These are phyloP conservation scores for Drosophila triauraria DNA, from an alignment of 1,140 invertebrate species.

Conservation along the genomic window DNA sequence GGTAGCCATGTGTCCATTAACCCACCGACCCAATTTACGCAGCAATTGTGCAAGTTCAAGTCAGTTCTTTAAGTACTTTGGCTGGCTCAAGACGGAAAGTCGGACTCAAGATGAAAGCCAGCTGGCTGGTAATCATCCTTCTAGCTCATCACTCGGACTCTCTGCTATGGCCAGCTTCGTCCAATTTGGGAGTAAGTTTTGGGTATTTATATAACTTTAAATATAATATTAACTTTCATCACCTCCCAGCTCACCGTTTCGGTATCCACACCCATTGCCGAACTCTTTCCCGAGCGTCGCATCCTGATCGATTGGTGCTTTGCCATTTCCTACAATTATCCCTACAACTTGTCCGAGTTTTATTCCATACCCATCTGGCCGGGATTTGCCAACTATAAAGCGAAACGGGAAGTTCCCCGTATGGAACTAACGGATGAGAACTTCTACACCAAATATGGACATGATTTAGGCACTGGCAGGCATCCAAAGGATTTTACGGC, in stretches of 20 bases:
- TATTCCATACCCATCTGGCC: slow-evolving; percentile 83
- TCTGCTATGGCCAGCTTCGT: slow-evolving; percentile 53
- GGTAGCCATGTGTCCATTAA: slow-evolving; percentile 25
- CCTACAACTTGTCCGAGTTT: slow-evolving; percentile 57
- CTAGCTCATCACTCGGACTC: not conserved
- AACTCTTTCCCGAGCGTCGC: slow-evolving; percentile 71
- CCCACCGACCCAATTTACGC: slow-evolving; percentile 44
- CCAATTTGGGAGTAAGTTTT: slow-evolving; percentile 52
- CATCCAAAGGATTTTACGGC: slow-evolving; percentile 78
- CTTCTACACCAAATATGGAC: slow-evolving; percentile 65
- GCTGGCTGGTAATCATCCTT: not conserved
- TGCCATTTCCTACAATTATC: slow-evolving; percentile 68
- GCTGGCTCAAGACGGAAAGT: slow-evolving; percentile 17
- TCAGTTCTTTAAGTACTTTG: slow-evolving; percentile 7
- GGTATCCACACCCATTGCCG: slow-evolving; percentile 69
- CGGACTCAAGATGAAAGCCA: slow-evolving; percentile 39
- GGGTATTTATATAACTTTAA: no score
- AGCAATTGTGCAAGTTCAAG: slow-evolving; percentile 14
- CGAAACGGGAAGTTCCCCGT: slow-evolving; percentile 48
- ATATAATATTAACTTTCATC: not conserved
- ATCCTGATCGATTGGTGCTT: slow-evolving; percentile 80
- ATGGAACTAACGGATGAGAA: slow-evolving; percentile 26
- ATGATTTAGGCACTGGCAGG: slow-evolving; percentile 22
- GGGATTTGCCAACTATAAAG: slow-evolving; percentile 66
- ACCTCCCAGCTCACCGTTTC: slow-evolving; percentile 47